Percentiles rank a stretch among this genome's conserved stretches.
Evolutionary conservation across 1,140 invertebrate genomes (phyloP).

Genomic region (Augochlora pura): DNA sequence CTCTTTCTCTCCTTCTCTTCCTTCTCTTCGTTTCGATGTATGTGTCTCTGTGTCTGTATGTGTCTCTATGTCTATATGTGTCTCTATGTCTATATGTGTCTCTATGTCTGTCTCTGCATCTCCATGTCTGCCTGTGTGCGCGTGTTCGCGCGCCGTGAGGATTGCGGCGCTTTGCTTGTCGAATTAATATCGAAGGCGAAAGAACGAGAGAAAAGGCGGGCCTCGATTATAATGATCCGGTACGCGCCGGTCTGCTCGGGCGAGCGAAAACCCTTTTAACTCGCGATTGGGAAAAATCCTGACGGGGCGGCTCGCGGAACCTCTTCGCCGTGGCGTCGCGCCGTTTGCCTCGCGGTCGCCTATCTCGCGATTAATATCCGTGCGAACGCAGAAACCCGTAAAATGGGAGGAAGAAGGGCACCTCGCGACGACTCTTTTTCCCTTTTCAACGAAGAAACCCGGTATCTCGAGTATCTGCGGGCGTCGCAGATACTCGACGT

Average conservation of each 20-base stretch:
- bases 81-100: too few species aligned
- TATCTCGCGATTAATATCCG: constrained; percentile 39
- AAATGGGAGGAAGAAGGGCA: constrained; percentile 20
- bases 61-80: too few species aligned
- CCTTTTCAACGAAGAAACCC: not conserved
- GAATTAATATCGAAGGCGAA: constrained; percentile 46
- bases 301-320: not conserved
- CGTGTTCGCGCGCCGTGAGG: not conserved
- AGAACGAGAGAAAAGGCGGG: not conserved
- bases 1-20: too few species aligned
- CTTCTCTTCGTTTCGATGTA: too few species aligned
- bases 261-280: not conserved
- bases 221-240: not conserved
- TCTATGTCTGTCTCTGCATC: too few species aligned
- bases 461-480: constrained; percentile 32
- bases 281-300: constrained; percentile 12
- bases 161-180: constrained; percentile 46
- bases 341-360: not conserved
- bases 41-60: too few species aligned
- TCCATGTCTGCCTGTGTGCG: too few species aligned
- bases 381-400: constrained; percentile 33
- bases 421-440: constrained; percentile 10
- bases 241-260: not conserved
- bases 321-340: not conserved
- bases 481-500: not conserved